phyloP scores from a whole-genome alignment of 2,113 vertebrate genomes.

The Penelope pileata region DNA sequence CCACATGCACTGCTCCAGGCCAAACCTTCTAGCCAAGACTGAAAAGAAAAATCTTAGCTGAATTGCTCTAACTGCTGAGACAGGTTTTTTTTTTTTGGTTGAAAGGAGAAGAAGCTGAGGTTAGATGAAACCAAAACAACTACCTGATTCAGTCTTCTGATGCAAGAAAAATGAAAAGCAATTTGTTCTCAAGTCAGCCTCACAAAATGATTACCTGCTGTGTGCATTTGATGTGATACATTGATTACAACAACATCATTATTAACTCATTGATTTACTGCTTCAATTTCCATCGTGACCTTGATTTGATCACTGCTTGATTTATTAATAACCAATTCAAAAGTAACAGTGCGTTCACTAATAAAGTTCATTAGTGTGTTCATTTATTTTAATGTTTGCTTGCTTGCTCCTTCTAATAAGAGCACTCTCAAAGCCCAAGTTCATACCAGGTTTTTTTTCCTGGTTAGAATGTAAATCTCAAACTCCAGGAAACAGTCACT shows the following conservation, averaged over 20 bases:
- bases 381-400: slow-evolving; percentile 7
- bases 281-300: slow-evolving; percentile 31
- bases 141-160: slow-evolving; percentile 10
- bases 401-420: background rate
- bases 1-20: background rate
- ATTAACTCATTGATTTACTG: slow-evolving; percentile 49
- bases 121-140: slow-evolving; percentile 15
- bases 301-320: slow-evolving; percentile 35
- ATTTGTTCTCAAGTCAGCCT: background rate
- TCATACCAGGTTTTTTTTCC: background rate
- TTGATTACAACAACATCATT: slow-evolving; percentile 46
- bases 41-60: background rate
- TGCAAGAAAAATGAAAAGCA: slow-evolving; percentile 50
- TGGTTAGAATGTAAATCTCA: background rate
- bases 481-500: background rate
- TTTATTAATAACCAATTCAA: slow-evolving; percentile 36
- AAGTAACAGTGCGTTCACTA: slow-evolving; percentile 27
- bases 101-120: background rate
- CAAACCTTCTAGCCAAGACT: background rate
- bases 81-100: background rate
- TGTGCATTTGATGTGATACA: slow-evolving; percentile 25
- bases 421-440: background rate
- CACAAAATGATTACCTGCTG: slow-evolving; percentile 27
- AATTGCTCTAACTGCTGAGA: background rate
- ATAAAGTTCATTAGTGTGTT: slow-evolving; percentile 21